Base-by-base conservation (phyloP, 2,888 invertebrate species). In the Drosophila gaucha region DNA sequence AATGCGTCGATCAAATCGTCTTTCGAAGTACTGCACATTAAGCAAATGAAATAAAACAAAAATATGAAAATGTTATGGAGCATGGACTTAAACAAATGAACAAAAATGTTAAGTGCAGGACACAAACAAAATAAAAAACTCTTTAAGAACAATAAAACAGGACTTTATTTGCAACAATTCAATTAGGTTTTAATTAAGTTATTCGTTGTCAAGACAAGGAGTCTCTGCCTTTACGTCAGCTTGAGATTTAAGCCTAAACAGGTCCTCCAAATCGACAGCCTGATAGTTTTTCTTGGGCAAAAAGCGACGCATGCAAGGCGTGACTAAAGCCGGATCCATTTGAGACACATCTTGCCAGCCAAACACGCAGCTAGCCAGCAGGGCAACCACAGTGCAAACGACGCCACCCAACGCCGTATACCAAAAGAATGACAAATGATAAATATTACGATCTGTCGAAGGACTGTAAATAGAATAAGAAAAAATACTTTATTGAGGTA, bases 351-450 rank as follows among this genome's bases (percentile, higher is more conserved):
- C 92, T 58, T 93, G 92, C 1, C 92, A 92, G 16, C 93, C 92
- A 22, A 93, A 93, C 26, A 93, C 83, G 0, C 94, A 89, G 68
- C 94, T 94, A 0, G 94, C 92, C 0, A 94, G 26, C 24, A 94
- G 91, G 0, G 94, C 94, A 1, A 95, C 92, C 3, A 92, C 84
- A 49, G 95, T 92, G 0, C 95, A 94, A 1, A 95, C 92, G 0
- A 93, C 71, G 18, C 94, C 93, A 3, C 96, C 96, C 31, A 95
- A 91, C 0, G 94, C 91, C 0, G 95, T 94, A 74, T 95, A 95
- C 95, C 95, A 96, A 47, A 96, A 89, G 83, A 96, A 96, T 8
- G 96, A 96, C 47, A 96, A 91, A 52, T 95, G 94, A 82, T 95
- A 90, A 6, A 90, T 70, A 58, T 89, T 83, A 4, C 86, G 78